Percentiles rank a stretch among this genome's conserved stretches.
Conservation (phyloP, 2,113 vertebrate genomes). For the Halichoerus grypus region DNA sequence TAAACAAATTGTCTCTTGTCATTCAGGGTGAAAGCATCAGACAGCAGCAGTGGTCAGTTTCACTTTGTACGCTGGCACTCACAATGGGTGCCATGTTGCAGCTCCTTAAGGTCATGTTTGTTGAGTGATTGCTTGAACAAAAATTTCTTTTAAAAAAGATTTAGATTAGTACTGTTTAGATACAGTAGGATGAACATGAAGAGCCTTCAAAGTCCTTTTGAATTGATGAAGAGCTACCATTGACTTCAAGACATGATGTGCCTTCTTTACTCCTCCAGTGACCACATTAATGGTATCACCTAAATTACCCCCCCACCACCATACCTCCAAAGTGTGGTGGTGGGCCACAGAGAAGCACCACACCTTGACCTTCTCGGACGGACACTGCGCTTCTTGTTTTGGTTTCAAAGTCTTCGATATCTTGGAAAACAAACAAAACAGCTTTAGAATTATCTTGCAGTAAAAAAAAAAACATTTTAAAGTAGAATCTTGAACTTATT, state of each 20-base stretch:
- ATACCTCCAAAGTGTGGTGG: conserved; percentile 93
- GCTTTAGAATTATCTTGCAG: neutral
- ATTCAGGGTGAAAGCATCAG: too few species aligned
- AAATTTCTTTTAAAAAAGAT: neutral
- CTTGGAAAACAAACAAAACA: conserved; percentile 83
- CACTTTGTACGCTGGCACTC: too few species aligned
- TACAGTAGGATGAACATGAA: neutral
- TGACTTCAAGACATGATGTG: neutral
- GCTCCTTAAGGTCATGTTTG: neutral
- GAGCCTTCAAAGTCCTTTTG: neutral
- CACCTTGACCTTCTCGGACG: conserved; percentile 94
- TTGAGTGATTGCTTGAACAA: neutral
- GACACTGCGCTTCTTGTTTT: conserved; percentile 90
- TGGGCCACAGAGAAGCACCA: conserved; percentile 93
- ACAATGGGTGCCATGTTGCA: fast-evolving
- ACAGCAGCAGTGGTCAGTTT: neutral
- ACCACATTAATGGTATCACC: fast-evolving
- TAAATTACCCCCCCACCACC: neutral
- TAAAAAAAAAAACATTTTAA: neutral
- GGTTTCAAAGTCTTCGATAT: conserved; percentile 92
- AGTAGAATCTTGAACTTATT: neutral
- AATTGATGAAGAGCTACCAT: neutral
- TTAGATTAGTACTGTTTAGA: neutral
- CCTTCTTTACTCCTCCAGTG: neutral
- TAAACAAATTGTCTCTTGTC: neutral